Percentiles rank a stretch among this genome's conserved stretches.
Conservation (phyloP, 2,113 vertebrate species). For the Martes martes region DNA sequence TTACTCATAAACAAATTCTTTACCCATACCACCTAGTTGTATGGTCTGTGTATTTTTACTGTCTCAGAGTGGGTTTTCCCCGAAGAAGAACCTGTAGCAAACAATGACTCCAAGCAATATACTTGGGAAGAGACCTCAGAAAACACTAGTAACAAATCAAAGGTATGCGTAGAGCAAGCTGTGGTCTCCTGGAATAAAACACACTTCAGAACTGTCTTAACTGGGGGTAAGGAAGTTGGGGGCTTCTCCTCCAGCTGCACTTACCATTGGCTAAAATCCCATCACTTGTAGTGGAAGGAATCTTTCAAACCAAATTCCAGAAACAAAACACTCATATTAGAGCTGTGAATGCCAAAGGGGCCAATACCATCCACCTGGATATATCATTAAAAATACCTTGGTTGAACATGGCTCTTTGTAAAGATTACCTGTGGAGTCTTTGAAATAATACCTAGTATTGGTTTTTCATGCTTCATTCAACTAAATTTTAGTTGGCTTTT, state of each 20-base stretch:
- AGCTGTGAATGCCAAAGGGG: not conserved
- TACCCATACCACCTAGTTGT: no score
- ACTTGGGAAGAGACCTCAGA: not conserved
- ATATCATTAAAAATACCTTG: not conserved
- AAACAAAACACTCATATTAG: not conserved
- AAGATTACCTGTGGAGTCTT: not conserved
- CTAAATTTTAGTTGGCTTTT: not conserved
- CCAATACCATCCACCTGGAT: fast-evolving
- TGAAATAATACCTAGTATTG: not conserved
- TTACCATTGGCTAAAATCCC: not conserved
- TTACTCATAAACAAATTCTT: not conserved
- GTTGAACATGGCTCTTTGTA: not conserved
- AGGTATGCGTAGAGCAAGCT: not conserved
- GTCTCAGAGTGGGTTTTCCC: not conserved
- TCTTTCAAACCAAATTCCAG: not conserved
- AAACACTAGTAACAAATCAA: not conserved
- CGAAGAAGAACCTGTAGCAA: not conserved
- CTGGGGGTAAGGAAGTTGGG: no score
- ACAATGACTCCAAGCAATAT: not conserved
- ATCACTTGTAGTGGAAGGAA: not conserved
- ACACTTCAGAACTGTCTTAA: not conserved
- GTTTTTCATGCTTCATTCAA: not conserved
- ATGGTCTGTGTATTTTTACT: not conserved
- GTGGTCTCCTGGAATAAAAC: not conserved
- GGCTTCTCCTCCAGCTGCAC: not conserved